Conservation (phyloP, 2,113 vertebrate species). For the Plotosus lineatus region DNA sequence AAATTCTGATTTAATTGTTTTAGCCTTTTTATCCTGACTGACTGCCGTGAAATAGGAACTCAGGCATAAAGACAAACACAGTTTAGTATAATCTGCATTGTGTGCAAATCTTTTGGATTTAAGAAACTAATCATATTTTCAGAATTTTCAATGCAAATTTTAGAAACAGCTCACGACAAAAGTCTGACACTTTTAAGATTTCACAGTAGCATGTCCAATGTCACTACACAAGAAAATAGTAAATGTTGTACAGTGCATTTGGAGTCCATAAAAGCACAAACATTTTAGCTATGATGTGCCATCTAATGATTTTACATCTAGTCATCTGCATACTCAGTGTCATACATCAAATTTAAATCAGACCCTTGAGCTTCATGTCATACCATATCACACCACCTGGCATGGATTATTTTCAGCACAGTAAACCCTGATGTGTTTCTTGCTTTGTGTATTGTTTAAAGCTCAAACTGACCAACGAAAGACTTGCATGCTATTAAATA, state of each 20-base stretch:
- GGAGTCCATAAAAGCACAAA: neutral
- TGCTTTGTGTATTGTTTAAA: neutral
- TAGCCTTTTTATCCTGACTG: too few species aligned
- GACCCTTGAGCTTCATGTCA: neutral
- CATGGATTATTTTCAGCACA: neutral
- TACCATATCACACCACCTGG: neutral
- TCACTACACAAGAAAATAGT: neutral
- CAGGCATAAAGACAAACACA: too few species aligned
- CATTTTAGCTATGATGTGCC: neutral
- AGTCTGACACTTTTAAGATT: neutral
- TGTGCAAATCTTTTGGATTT: neutral
- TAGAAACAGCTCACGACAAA: neutral
- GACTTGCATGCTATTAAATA: neutral
- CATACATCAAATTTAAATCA: neutral
- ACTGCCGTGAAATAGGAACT: too few species aligned
- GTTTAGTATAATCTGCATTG: neutral
- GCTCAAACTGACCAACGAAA: neutral
- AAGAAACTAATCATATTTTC: neutral
- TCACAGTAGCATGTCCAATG: too few species aligned
- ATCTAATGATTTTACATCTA: neutral
- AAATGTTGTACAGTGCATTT: neutral
- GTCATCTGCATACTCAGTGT: neutral
- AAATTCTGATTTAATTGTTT: too few species aligned
- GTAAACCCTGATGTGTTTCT: conserved; percentile 1
- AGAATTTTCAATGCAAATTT: neutral